Evolutionary conservation across 2,888 invertebrate species (phyloP).

Genomic region (Glyphotaelius pellucidus): DNA sequence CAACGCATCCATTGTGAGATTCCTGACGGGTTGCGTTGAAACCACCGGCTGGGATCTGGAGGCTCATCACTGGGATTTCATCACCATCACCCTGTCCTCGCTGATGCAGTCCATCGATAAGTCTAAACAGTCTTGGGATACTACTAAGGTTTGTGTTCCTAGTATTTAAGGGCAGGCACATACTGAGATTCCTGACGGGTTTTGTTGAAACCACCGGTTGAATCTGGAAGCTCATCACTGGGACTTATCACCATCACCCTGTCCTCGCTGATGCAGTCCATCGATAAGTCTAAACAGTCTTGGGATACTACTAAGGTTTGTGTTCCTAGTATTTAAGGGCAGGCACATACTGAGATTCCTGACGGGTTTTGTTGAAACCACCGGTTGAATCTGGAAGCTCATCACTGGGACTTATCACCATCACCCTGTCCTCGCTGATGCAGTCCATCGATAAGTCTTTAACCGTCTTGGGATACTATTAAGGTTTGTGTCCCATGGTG

Average conservation of each 20-base stretch:
- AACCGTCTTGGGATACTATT: conserved; percentile 72
- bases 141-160: conserved; percentile 75
- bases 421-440: conserved; percentile 84
- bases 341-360: conserved; percentile 68
- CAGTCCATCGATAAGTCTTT: conserved; percentile 74
- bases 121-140: conserved; percentile 71
- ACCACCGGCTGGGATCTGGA: conserved; percentile 71
- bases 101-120: conserved; percentile 79
- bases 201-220: conserved; percentile 70
- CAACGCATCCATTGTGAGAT: conserved; percentile 72
- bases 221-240: conserved; percentile 77
- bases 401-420: conserved; percentile 87
- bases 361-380: conserved; percentile 69
- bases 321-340: background rate
- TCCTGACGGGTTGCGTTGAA: conserved; percentile 70
- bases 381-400: conserved; percentile 71
- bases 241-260: conserved; percentile 87
- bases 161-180: background rate
- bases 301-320: conserved; percentile 77
- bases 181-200: conserved; percentile 69
- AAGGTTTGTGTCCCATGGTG: conserved; percentile 72
- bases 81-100: conserved; percentile 82
- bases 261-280: conserved; percentile 81
- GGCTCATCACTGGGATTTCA: conserved; percentile 84
- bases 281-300: conserved; percentile 71